Base-by-base conservation (phyloP, 2,888 invertebrate species). In the Oscheius sp. region DNA sequence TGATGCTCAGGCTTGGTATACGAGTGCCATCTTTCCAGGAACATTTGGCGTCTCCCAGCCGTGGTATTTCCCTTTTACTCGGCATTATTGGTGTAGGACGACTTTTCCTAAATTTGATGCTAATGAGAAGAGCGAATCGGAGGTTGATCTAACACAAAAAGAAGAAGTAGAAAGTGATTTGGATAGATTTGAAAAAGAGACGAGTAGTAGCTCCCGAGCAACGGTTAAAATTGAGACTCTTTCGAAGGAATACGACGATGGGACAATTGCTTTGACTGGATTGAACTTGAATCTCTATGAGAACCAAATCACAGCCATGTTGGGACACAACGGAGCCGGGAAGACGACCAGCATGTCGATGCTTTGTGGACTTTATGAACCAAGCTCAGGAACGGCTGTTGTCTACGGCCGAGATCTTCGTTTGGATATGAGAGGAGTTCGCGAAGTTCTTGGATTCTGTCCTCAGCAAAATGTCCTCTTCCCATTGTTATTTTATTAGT, bases 401-500 rank as follows among this genome's bases (percentile, higher is more conserved):
- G 71, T 78, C 45, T 78, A 74, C 53, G 71, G 71, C 2, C 48
- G 68, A n/a, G 78, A 77, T 37, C 91, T 93, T 20, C 88, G 90
- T 74, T 88, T 88, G 0, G 90, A 93, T 72, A 90, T 91, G 82
- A 88, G 90, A 10, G 88, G 89, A 37, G 92, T 93, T 71, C 90
- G 93, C 39, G 90, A 91, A 71, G 90, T 91, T 73, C 90, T 93
- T 39, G 94, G 94, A 74, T 91, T 93, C 84, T 95, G 94, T 86
- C 93, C 93, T 23, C 95, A 95, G 87, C 91, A 92, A 71, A 94
- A 94, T 88, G 92, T 95, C 63, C 90, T 95, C 8, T 91, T 90
- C 86, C 89, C 90, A 71, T 87, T 88, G 87, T 89, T 79, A 78
- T 85, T 78, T 31, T 17, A 42, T 4, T 42, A 4, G 42, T 17